Base-by-base conservation (phyloP, 2,888 invertebrate species). In the Volucella bombylans region DNA sequence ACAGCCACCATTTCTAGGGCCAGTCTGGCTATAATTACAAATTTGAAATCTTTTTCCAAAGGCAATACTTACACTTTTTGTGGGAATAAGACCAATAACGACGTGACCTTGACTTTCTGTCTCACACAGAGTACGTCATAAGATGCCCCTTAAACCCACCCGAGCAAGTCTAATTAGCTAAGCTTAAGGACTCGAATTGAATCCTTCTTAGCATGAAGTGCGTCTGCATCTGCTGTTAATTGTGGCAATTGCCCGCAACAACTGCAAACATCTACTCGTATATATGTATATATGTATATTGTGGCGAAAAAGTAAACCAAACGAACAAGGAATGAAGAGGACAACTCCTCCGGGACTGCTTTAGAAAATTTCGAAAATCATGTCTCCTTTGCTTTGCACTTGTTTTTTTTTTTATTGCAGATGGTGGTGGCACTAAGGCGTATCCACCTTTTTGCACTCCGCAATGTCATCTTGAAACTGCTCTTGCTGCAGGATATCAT, bases 161-260 rank as follows among this genome's bases (percentile, higher is more conserved):
- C 57, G 41, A 59, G 15, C 57, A 59, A 15, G 14, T 41, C 57
- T 59, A 39, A 59, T 59, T 59, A 38, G 14, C 14, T 18, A 41
- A 39, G 38, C 41, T 59, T 59, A 41, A 59, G 55, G 14, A 23
- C 38, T 23, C 38, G 38, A n/a, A 50, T 50, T 23, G 52, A 14
- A 14, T 61, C 49, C 41, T 15, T 50, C 61, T 72, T 45, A 55
- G 41, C 54, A 54, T 62, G 10, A 52, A 72, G 43, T 62, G 43
- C 52, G 71, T 61, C 52, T n/a, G 41, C 43, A 4, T 54, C 52
- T 62, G 43, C 45, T 43, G 18, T 14, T 59, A 41, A 59, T 50
- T 50, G 39, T 12, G 54, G 31, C 6, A 31, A 59, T 31, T 31
- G 31, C 4, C 6, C 6, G 1, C 2, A 31, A 31, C 1, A 31